phyloP scores from a whole-genome alignment of 2,888 invertebrate genomes.

The Synergus gifuensis region DNA sequence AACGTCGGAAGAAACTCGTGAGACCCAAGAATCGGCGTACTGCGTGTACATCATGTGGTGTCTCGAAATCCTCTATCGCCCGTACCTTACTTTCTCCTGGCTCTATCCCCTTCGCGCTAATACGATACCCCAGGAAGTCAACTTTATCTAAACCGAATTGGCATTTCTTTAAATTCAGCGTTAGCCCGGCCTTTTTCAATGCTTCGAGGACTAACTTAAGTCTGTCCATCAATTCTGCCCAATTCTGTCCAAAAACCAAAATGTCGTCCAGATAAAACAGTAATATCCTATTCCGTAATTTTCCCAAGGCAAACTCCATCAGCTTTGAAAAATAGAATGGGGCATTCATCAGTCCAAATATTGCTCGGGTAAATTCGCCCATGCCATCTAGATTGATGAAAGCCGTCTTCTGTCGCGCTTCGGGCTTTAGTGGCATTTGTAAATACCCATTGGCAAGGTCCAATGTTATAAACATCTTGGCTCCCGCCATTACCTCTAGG shows the following conservation, averaged over 20 bases:
- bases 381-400: too few relatives aligned
- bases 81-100: not conserved
- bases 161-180: conserved; percentile 38
- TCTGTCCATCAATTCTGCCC: conserved; percentile 43
- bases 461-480: conserved; percentile 12
- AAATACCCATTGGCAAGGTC: conserved; percentile 27
- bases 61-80: not conserved
- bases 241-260: conserved; percentile 29
- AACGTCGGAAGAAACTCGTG: too few relatives aligned
- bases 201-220: conserved; percentile 29
- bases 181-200: conserved; percentile 42
- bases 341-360: conserved; percentile 58
- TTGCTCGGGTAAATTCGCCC: too few relatives aligned
- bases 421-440: conserved; percentile 44
- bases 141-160: conserved; percentile 27
- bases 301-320: conserved; percentile 45
- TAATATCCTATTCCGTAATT: conserved; percentile 26
- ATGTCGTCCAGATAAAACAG: conserved; percentile 47
- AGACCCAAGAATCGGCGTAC: too few relatives aligned
- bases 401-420: conserved; percentile 36
- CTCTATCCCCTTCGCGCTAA: conserved; percentile 1
- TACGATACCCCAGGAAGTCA: conserved; percentile 15
- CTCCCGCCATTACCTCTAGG: conserved; percentile 34
- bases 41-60: too few relatives aligned
- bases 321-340: conserved; percentile 58